These are phyloP conservation scores for Neotoma lepida DNA, from an alignment of 2,113 vertebrate species.

Conservation along the genomic window DNA sequence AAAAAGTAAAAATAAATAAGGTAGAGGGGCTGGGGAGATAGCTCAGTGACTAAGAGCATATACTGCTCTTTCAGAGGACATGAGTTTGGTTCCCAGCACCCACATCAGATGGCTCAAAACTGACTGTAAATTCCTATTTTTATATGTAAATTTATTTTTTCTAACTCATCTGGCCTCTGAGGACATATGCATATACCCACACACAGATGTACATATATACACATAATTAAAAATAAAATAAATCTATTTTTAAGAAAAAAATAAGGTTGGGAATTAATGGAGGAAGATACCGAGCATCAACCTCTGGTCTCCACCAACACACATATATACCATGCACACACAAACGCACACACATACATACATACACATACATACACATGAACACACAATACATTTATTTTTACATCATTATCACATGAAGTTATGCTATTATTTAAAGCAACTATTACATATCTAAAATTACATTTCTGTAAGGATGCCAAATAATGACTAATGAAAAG, in stretches of 20 bases:
- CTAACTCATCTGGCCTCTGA: background rate
- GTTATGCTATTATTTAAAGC: conserved; percentile 4
- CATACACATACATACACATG: background rate
- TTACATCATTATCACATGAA: conserved; percentile 9
- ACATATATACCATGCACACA: background rate
- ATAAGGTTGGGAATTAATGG: background rate
- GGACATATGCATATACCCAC: background rate
- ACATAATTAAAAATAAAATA: background rate
- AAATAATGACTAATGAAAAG: background rate
- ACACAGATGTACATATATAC: background rate
- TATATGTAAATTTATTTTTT: too few relatives aligned
- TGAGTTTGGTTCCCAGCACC: background rate
- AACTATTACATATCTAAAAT: background rate
- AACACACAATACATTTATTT: conserved; percentile 2
- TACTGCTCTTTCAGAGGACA: background rate
- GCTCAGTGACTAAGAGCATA: background rate
- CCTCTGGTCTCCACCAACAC: background rate
- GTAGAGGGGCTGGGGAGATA: background rate
- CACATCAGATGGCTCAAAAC: background rate
- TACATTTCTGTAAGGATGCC: background rate
- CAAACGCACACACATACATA: background rate
- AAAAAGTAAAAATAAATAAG: background rate
- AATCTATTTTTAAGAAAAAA: background rate
- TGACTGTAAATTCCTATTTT: background rate
- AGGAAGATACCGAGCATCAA: background rate